Percentiles rank a stretch among this genome's conserved stretches.
Conservation (phyloP, 30 jellyfish, hydroid and myxozoan genomes). For the Sanderia malayensis region DNA sequence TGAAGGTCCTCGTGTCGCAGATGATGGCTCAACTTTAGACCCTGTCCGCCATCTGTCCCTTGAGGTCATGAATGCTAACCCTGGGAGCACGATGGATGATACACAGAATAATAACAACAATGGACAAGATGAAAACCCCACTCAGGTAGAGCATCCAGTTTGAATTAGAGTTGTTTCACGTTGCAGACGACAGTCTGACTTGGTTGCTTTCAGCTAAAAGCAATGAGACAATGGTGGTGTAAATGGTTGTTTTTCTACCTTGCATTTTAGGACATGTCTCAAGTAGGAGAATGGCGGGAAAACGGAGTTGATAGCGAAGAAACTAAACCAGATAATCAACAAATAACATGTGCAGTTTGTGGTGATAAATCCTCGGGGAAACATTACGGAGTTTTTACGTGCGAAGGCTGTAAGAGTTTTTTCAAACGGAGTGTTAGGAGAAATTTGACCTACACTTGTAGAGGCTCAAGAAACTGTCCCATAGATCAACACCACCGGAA, state of each 20-base stretch:
- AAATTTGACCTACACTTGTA: conserved; percentile 84
- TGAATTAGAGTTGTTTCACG: too few relatives aligned
- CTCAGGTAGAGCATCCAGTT: too few relatives aligned
- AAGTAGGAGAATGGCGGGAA: conserved; percentile 26
- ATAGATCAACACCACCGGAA: conserved; percentile 84
- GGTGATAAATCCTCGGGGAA: conserved; percentile 96
- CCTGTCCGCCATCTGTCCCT: conserved; percentile 65
- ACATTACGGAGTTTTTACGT: conserved; percentile 94
- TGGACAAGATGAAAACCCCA: too few relatives aligned
- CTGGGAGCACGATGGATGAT: conserved; percentile 59
- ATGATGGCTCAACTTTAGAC: neutral
- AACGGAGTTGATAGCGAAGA: conserved; percentile 51
- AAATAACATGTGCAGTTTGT: conserved; percentile 86
- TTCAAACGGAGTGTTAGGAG: conserved; percentile 90
- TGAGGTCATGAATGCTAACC: conserved; percentile 81
- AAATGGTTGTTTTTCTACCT: too few relatives aligned
- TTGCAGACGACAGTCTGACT: too few relatives aligned
- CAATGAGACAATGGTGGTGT: too few relatives aligned
- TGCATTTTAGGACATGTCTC: neutral
- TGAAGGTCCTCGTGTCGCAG: conserved; percentile 12
- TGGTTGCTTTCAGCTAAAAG: too few relatives aligned
- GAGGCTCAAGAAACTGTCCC: conserved; percentile 96
- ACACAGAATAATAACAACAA: too few relatives aligned
- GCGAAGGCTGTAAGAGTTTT: conserved; percentile 98
- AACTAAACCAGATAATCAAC: conserved; percentile 64